Conservation (phyloP, 2,797 vertebrate species). For the Geotria australis region DNA sequence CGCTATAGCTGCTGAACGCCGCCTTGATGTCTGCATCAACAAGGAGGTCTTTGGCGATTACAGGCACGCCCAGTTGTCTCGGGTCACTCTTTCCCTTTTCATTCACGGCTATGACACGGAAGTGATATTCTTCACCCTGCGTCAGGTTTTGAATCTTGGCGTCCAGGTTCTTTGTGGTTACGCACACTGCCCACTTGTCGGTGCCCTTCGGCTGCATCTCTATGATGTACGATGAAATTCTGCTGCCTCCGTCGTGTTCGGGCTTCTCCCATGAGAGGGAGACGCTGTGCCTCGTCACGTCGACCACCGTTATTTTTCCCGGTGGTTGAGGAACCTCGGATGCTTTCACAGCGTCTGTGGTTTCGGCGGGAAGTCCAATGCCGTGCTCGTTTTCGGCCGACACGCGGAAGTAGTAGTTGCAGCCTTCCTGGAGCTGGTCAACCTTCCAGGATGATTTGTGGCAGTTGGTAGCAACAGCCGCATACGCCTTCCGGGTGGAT, state of each 20-base stretch:
- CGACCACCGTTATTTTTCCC: constrained; percentile 58
- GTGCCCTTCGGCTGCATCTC: constrained; percentile 73
- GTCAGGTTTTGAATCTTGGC: constrained; percentile 48
- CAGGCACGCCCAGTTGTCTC: constrained; percentile 53
- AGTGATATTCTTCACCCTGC: constrained; percentile 69
- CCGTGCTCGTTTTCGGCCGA: constrained; percentile 78
- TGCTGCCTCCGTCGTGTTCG: constrained; percentile 83
- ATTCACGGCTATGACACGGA: constrained; percentile 74
- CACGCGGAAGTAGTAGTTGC: constrained; percentile 79
- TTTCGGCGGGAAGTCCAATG: constrained; percentile 50
- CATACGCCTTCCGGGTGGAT: constrained; percentile 77
- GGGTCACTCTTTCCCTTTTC: constrained; percentile 96
- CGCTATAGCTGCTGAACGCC: constrained; percentile 57
- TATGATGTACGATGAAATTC: constrained; percentile 70
- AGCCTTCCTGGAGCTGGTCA: constrained; percentile 75
- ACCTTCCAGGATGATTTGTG: constrained; percentile 68
- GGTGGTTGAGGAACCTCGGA: constrained; percentile 88
- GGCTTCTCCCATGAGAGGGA: constrained; percentile 83
- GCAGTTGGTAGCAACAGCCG: constrained; percentile 79
- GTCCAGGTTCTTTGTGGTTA: constrained; percentile 62
- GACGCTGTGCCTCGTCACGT: constrained; percentile 73
- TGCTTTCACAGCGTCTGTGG: constrained; percentile 53
- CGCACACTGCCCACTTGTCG: constrained; percentile 70
- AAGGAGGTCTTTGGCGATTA: constrained; percentile 72
- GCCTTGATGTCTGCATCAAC: constrained; percentile 77